Evolutionary conservation across 2,888 invertebrate genomes (phyloP).

Genomic region (Ypsolopha sequella): DNA sequence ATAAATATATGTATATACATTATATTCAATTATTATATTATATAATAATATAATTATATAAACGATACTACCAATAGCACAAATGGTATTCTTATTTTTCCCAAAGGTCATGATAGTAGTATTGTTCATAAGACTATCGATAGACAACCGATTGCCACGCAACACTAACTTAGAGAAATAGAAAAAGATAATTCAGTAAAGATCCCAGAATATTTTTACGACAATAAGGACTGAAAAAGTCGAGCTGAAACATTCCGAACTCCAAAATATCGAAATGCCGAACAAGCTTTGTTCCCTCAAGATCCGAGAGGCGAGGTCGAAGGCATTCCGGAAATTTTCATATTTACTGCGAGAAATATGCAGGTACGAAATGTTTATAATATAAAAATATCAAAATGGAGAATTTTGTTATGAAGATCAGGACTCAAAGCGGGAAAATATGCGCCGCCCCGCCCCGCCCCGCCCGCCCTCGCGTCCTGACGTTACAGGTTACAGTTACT

Average conservation of each 20-base stretch:
- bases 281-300: conserved; percentile 55
- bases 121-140: neutral
- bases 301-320: conserved; percentile 46
- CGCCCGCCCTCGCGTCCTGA: conserved; percentile 13
- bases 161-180: neutral
- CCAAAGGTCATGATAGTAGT: neutral
- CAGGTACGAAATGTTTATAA: conserved; percentile 69
- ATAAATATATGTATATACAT: too few relatives aligned
- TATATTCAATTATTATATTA: too few relatives aligned
- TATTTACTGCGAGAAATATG: conserved; percentile 71
- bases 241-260: conserved; percentile 17
- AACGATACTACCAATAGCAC: too few relatives aligned
- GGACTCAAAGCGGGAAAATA: conserved; percentile 59
- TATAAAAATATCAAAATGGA: conserved; percentile 70
- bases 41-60: too few relatives aligned
- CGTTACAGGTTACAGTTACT: conserved; percentile 25
- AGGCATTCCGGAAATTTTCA: conserved; percentile 69
- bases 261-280: conserved; percentile 51
- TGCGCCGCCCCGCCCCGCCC: conserved; percentile 33
- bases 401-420: conserved; percentile 71
- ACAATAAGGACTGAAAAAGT: conserved; percentile 18
- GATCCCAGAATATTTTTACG: neutral
- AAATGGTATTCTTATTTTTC: too few relatives aligned
- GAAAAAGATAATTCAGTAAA: neutral
- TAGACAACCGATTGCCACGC: neutral